Evolutionary conservation across 2,888 invertebrate genomes (phyloP), one percentile per base, ranked within the genome.

Genomic region (Axea sp.): DNA sequence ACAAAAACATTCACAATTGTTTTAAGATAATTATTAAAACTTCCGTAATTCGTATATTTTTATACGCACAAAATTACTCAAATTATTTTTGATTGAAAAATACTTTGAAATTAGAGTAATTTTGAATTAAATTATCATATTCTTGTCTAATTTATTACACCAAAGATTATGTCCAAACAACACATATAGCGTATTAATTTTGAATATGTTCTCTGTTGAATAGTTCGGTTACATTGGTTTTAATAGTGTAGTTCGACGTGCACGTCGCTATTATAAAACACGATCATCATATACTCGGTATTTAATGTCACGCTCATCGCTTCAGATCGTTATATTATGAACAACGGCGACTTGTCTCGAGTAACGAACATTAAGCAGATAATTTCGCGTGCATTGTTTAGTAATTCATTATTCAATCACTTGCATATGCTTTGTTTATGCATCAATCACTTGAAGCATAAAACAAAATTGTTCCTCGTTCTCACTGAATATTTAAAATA

Each of bases 341-440:
- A 65, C 45, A 65, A 53, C 47, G 30, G 12, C 37, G 22, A 43
- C 24, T 55, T 47, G 65, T 45, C 53, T 45, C 53, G 19, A 35
- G 45, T 39, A 31, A 33, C 41, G 26, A 49, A 43, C 67, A 49
- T 57, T 67, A 67, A 47, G 37, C 57, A 33, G 57, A 57, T 49
- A 57, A 67, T 67, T 57, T 59, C 35, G 35, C n/a, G 26, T 28
- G 22, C 24, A 39, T 33, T 43, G 65, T 53, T 65, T 30, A 30
- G 15, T 11, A 33, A 41, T 67, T 57, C 37, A 41, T 49, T 67
- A 67, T 39, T 67, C 39, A 45, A 59, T 67, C 39, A 49, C 26
- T 39, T 35, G 30, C 12, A 5, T 24, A 15, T 14, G 49, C 33
- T 67, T 59, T 59, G 57, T 67, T 57, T 49, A 28, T 12, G 6